phyloP scores from a whole-genome alignment of 2,888 invertebrate genomes.

The Pterobdella sp. region DNA sequence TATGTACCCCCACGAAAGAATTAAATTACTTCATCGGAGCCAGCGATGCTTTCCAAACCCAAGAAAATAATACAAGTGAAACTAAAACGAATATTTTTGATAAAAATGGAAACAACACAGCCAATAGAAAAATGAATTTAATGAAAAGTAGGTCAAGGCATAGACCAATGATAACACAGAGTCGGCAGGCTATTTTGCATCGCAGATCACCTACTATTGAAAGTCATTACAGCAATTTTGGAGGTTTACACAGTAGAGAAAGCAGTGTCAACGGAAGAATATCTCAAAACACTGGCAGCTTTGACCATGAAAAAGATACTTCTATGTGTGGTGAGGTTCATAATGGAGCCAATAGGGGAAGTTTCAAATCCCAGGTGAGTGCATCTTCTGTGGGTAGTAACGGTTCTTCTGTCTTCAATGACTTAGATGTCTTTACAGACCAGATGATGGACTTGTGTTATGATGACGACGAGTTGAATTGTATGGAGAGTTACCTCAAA shows the following conservation, averaged over 20 bases:
- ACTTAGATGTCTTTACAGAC: constrained; percentile 1
- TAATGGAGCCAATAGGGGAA: too few species aligned
- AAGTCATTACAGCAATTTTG: neutral
- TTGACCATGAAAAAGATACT: too few species aligned
- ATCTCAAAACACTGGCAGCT: too few species aligned
- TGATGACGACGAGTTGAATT: neutral
- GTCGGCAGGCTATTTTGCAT: neutral
- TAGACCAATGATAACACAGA: neutral
- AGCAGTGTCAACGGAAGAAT: neutral
- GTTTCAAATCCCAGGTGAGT: too few species aligned
- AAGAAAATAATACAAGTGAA: neutral
- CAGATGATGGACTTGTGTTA: constrained; percentile 5
- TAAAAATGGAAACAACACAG: neutral
- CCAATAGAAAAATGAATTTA: neutral
- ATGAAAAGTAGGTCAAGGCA: neutral
- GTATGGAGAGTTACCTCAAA: neutral
- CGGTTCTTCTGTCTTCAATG: neutral
- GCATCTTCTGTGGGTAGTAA: neutral
- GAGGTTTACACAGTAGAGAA: neutral
- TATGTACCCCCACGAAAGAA: too few species aligned
- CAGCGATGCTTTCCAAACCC: neutral
- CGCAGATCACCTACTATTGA: neutral
- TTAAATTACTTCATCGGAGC: neutral
- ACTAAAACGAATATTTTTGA: neutral
- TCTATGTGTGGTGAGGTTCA: too few species aligned